These are phyloP conservation scores for Heliconius ethilla DNA, from an alignment of 2,888 invertebrate genomes.

Conservation along the genomic window DNA sequence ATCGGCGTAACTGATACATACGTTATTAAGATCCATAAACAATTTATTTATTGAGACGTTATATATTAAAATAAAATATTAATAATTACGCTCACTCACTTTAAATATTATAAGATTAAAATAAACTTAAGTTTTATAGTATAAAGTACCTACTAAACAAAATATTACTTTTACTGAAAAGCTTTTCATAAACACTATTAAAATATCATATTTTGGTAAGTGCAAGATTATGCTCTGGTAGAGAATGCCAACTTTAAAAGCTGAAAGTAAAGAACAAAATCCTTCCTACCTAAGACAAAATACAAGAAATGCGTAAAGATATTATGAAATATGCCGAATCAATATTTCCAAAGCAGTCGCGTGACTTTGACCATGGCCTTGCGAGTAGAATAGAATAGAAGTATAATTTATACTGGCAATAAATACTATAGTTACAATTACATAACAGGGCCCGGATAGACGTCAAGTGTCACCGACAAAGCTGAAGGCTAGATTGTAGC, in stretches of 20 bases:
- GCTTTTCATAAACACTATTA: no score
- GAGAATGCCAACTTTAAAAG: not conserved
- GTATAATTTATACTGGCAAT: conserved; percentile 41
- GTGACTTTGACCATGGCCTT: conserved; percentile 43
- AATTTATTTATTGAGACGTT: conserved; percentile 7
- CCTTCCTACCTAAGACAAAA: not conserved
- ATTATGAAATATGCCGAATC: conserved; percentile 9
- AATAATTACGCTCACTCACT: not conserved
- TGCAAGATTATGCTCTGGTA: not conserved
- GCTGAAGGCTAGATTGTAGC: conserved; percentile 31
- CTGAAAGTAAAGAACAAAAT: not conserved
- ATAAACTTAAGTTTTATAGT: not conserved
- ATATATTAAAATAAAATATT: not conserved
- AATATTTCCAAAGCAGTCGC: conserved; percentile 18
- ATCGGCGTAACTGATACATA: conserved; percentile 7
- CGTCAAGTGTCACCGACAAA: conserved; percentile 22
- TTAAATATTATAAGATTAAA: not conserved
- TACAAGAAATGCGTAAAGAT: not conserved
- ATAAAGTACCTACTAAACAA: no score
- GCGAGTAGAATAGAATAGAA: conserved; percentile 42
- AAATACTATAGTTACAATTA: conserved; percentile 39
- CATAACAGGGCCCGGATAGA: conserved; percentile 29
- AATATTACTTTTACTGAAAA: no score
- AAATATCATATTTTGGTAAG: no score
- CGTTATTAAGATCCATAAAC: conserved; percentile 5